These are phyloP conservation scores for Cinara cedri DNA, from an alignment of 2,888 invertebrate species.

Conservation along the genomic window DNA sequence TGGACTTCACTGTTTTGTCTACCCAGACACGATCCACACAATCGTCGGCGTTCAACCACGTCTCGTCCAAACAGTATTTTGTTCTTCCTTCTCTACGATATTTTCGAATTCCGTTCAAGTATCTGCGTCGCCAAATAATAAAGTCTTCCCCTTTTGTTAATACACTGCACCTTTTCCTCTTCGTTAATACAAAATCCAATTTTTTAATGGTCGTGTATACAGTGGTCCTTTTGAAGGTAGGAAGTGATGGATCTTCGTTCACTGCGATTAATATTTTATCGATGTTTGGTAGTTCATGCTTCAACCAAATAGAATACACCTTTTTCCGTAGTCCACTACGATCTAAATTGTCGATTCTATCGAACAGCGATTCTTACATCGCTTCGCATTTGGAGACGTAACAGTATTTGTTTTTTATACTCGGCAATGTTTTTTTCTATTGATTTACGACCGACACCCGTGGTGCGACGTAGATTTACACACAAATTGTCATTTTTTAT, in stretches of 20 bases:
- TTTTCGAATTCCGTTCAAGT: not conserved
- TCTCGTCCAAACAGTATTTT: slow-evolving; percentile 42
- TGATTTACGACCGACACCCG: not conserved
- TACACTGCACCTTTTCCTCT: not conserved
- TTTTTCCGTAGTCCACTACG: slow-evolving; percentile 15
- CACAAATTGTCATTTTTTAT: no score
- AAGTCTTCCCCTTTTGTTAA: not conserved
- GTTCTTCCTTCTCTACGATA: not conserved
- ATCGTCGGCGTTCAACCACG: slow-evolving; percentile 32
- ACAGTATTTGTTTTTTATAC: slow-evolving; percentile 2
- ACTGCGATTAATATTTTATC: slow-evolving; percentile 3
- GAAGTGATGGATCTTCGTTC: slow-evolving; percentile 13
- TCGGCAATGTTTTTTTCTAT: not conserved
- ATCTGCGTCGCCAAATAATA: not conserved
- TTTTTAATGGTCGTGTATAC: not conserved
- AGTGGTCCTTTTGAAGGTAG: not conserved
- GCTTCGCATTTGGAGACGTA: not conserved
- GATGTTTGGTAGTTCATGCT: not conserved
- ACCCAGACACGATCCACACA: not conserved
- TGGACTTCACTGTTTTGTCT: not conserved
- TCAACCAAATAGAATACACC: not conserved
- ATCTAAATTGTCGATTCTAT: slow-evolving; percentile 16
- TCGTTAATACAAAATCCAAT: not conserved
- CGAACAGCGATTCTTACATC: slow-evolving; percentile 2
- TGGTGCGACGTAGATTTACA: not conserved